These are phyloP conservation scores for Yoshiicerus persimilis DNA, from an alignment of 1,140 invertebrate species.

Conservation along the genomic window DNA sequence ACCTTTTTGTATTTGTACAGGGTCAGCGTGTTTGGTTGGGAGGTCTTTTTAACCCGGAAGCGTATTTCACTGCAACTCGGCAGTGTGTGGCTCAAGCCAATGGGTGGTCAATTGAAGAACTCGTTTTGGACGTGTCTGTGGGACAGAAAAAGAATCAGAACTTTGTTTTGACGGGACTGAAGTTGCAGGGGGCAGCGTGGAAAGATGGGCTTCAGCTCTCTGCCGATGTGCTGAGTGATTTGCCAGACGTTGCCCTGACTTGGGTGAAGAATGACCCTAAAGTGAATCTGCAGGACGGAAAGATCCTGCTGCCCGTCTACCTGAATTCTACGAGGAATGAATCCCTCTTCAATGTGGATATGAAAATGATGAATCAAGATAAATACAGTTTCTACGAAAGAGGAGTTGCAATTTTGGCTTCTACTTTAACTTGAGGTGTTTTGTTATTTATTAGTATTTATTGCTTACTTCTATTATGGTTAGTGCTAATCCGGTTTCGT, in stretches of 20 bases:
- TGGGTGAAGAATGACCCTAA: constrained; percentile 70
- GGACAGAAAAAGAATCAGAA: constrained; percentile 50
- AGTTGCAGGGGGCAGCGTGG: constrained; percentile 92
- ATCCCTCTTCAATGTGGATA: constrained; percentile 91
- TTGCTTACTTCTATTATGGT: neutral
- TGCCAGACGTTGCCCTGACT: constrained; percentile 81
- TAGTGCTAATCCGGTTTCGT: neutral
- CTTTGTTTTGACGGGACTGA: constrained; percentile 66
- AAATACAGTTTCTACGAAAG: constrained; percentile 94
- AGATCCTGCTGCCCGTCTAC: constrained; percentile 92
- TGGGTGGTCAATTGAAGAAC: constrained; percentile 91
- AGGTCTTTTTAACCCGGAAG: constrained; percentile 95
- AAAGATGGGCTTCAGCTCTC: constrained; percentile 88
- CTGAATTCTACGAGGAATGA: constrained; percentile 93
- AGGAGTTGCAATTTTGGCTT: constrained; percentile 90
- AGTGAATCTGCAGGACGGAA: constrained; percentile 61
- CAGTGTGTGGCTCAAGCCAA: constrained; percentile 95
- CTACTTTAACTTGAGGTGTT: constrained; percentile 64
- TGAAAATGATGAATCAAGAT: constrained; percentile 84
- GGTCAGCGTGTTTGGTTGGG: constrained; percentile 93
- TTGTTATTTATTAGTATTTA: neutral
- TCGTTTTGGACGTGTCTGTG: constrained; percentile 83
- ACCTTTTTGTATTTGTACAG: constrained; percentile 58
- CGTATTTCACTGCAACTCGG: constrained; percentile 97
- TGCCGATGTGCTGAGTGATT: constrained; percentile 89